These are phyloP conservation scores for Apocrypta bakeri DNA, from an alignment of 1,140 invertebrate genomes.

Conservation along the genomic window DNA sequence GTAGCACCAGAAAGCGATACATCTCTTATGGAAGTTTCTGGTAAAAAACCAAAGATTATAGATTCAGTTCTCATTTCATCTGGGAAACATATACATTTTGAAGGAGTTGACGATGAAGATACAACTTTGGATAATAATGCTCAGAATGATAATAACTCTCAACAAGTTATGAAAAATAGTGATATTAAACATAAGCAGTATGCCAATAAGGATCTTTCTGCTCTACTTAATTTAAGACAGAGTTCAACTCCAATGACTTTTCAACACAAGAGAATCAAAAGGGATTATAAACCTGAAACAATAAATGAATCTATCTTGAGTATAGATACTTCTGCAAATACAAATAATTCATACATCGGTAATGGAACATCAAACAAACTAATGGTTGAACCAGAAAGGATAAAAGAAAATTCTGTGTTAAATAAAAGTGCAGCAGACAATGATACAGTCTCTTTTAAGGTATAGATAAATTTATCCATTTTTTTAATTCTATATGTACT, in stretches of 20 bases:
- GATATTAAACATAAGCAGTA: constrained; percentile 32
- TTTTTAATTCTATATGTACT: neutral
- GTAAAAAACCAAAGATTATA: constrained; percentile 57
- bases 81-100: constrained; percentile 61
- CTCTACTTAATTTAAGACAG: constrained; percentile 59
- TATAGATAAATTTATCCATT: constrained; percentile 45
- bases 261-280: constrained; percentile 47
- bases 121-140: constrained; percentile 5
- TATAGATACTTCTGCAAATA: neutral
- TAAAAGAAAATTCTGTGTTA: constrained; percentile 3
- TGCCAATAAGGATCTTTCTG: constrained; percentile 44
- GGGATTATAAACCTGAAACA: neutral
- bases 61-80: constrained; percentile 52
- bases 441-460: constrained; percentile 62
- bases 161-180: constrained; percentile 36
- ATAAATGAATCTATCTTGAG: constrained; percentile 13
- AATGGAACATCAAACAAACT: neutral
- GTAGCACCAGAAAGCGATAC: neutral
- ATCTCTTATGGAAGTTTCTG: neutral
- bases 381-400: neutral
- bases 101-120: constrained; percentile 42
- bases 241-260: constrained; percentile 61
- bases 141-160: constrained; percentile 11
- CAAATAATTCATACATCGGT: neutral
- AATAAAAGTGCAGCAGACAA: constrained; percentile 45